These are phyloP conservation scores for Triplophysa bombifrons DNA, from an alignment of 2,797 vertebrate species.

Conservation along the genomic window DNA sequence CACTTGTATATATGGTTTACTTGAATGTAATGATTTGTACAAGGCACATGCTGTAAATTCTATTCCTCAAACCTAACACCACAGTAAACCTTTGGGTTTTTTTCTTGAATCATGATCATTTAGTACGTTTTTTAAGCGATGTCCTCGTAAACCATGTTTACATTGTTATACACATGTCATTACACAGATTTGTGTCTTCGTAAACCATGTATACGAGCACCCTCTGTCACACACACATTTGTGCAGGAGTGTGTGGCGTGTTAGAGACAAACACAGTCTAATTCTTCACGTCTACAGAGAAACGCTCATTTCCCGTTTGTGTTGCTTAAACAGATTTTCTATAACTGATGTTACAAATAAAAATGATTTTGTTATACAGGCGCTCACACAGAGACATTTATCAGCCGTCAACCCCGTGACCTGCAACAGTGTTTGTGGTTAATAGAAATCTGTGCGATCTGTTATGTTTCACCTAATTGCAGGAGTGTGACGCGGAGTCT, in stretches of 20 bases:
- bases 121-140: no score
- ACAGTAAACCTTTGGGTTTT: no score
- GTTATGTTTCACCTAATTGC: background rate
- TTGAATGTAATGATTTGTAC: no score
- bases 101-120: no score
- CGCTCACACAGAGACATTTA: background rate
- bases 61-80: no score
- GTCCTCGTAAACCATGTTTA: no score
- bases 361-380: background rate
- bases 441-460: background rate
- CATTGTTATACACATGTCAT: no score
- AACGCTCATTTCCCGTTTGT: background rate
- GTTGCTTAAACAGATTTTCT: background rate
- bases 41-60: no score
- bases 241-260: background rate
- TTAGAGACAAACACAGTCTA: background rate
- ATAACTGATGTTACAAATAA: background rate
- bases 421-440: background rate
- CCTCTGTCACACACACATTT: slow-evolving; percentile 5
- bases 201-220: no score
- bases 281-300: background rate
- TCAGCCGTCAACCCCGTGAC: background rate
- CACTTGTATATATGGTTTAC: no score
- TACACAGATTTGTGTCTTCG: no score
- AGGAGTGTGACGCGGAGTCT: background rate